Conservation (phyloP, 2,888 invertebrate species). For the Anorthoa munda region DNA sequence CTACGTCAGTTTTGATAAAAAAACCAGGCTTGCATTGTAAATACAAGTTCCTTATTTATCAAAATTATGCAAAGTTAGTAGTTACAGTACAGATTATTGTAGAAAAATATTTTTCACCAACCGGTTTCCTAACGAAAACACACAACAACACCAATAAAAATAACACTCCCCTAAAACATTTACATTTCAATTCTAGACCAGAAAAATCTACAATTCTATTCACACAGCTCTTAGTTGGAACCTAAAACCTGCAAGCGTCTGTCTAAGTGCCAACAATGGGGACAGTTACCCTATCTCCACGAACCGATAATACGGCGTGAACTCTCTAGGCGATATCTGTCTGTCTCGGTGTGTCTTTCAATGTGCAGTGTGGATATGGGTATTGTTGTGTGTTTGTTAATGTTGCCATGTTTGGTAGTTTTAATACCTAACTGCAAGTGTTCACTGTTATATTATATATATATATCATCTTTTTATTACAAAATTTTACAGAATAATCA, state of each 20-base stretch:
- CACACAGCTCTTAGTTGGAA: conserved; percentile 72
- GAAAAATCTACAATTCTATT: conserved; percentile 71
- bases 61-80: too few relatives aligned
- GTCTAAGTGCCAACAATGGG: conserved; percentile 82
- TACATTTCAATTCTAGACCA: conserved; percentile 67
- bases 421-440: too few relatives aligned
- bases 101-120: too few relatives aligned
- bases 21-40: too few relatives aligned
- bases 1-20: too few relatives aligned
- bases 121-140: too few relatives aligned
- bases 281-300: conserved; percentile 83
- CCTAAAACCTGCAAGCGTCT: conserved; percentile 71
- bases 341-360: conserved; percentile 73
- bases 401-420: conserved; percentile 14
- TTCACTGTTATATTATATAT: too few relatives aligned
- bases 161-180: conserved; percentile 63
- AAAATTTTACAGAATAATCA: too few relatives aligned
- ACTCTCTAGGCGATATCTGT: conserved; percentile 82
- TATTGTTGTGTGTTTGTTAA: conserved; percentile 42
- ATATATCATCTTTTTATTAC: too few relatives aligned
- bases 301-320: conserved; percentile 87
- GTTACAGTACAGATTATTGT: too few relatives aligned
- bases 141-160: not conserved
- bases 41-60: too few relatives aligned
- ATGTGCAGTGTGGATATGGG: conserved; percentile 55